Conservation (phyloP, 2,797 vertebrate genomes). For the Helarctos malayanus region DNA sequence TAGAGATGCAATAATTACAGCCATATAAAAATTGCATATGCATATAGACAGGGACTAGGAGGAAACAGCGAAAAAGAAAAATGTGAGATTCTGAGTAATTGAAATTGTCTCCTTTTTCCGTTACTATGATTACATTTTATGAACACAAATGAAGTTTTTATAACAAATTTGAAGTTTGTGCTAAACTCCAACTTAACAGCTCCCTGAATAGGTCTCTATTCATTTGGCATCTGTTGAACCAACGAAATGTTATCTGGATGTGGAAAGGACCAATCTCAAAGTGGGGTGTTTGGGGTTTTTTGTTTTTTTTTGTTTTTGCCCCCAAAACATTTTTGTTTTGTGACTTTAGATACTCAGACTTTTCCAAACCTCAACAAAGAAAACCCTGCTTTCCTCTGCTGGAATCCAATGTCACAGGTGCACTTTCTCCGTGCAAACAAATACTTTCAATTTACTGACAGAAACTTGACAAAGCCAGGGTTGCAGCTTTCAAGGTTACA, state of each 20-base stretch:
- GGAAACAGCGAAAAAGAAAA: constrained; percentile 49
- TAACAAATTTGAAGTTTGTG: constrained; percentile 8
- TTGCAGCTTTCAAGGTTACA: constrained; percentile 51
- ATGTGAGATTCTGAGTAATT: constrained; percentile 36
- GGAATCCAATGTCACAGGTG: constrained; percentile 65
- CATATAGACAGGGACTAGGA: constrained; percentile 20
- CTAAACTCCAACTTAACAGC: background rate
- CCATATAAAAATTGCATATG: constrained; percentile 64
- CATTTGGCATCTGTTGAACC: background rate
- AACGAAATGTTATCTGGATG: background rate
- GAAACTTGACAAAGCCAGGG: constrained; percentile 50
- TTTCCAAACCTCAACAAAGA: constrained; percentile 54
- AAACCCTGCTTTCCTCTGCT: constrained; percentile 52
- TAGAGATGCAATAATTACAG: constrained; percentile 76
- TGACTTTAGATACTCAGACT: background rate
- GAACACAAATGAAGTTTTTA: constrained; percentile 33
- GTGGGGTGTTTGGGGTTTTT: background rate
- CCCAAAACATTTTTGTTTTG: constrained; percentile 24
- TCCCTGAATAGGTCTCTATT: background rate
- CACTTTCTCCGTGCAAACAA: constrained; percentile 37
- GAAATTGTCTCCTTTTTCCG: constrained; percentile 40
- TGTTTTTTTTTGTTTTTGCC: background rate
- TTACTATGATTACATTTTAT: constrained; percentile 27
- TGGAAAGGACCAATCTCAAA: background rate
- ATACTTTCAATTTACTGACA: constrained; percentile 19